Evolutionary conservation across 2,888 invertebrate genomes (phyloP).

Genomic region (Zaprionus lineosus): DNA sequence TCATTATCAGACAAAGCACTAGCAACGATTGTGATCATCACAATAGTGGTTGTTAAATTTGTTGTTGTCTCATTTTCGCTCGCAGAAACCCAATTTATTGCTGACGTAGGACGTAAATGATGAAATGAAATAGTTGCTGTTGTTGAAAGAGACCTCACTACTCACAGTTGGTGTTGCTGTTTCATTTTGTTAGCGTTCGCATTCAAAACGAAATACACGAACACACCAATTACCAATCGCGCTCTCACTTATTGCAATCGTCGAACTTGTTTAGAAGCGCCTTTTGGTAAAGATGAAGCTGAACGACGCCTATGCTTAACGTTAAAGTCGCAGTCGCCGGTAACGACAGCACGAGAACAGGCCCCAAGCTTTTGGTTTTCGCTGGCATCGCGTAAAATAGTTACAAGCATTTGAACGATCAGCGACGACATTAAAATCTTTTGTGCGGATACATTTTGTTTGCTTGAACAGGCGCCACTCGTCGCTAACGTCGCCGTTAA

Average conservation of each 20-base stretch:
- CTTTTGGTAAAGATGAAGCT: slow-evolving; percentile 40
- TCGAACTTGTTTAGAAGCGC: slow-evolving; percentile 57
- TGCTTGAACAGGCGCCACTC: slow-evolving; percentile 62
- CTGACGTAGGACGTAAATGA: no score
- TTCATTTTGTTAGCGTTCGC: slow-evolving; percentile 49
- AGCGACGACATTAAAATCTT: slow-evolving; percentile 80
- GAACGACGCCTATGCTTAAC: slow-evolving; percentile 26
- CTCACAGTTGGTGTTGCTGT: slow-evolving; percentile 39
- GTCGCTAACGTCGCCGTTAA: slow-evolving; percentile 47
- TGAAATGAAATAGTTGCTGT: slow-evolving; percentile 50
- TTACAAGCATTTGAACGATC: slow-evolving; percentile 82
- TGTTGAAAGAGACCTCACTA: slow-evolving; percentile 20
- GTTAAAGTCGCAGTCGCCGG: slow-evolving; percentile 37
- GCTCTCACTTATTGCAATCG: slow-evolving; percentile 31
- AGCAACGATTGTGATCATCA: slow-evolving; percentile 18
- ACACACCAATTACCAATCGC: slow-evolving; percentile 46
- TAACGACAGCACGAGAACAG: slow-evolving; percentile 54
- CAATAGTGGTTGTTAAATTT: slow-evolving; percentile 40
- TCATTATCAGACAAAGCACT: slow-evolving; percentile 29
- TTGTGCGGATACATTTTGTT: slow-evolving; percentile 79
- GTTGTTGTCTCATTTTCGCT: slow-evolving; percentile 52
- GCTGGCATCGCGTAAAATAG: slow-evolving; percentile 78
- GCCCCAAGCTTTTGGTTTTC: slow-evolving; percentile 80
- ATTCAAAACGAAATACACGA: slow-evolving; percentile 31
- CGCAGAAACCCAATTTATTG: no score